A percentile compares a stretch with the other conserved stretches of the same genome.
Evolutionary conservation across 2,113 vertebrate genomes (phyloP).

Genomic region (Maccullochella peelii): DNA sequence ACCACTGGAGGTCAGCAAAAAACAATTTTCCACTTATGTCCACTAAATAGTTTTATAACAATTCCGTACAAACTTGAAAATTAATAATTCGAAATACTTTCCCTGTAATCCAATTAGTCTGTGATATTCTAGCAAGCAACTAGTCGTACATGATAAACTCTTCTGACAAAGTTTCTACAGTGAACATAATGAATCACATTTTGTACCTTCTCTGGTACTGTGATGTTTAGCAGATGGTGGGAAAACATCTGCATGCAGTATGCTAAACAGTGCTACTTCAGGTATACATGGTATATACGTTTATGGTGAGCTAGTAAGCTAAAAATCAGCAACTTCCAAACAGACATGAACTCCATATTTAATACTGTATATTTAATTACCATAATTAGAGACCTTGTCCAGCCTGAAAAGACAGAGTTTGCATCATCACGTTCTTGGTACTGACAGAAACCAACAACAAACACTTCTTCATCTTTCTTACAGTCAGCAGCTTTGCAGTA

Average conservation of each 20-base stretch:
- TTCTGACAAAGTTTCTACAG: background rate
- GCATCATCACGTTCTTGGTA: slow-evolving; percentile 11
- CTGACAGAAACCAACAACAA: slow-evolving; percentile 12
- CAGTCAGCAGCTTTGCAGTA: background rate
- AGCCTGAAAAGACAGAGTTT: background rate
- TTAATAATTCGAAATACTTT: background rate
- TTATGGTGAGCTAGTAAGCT: too few relatives aligned
- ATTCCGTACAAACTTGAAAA: background rate
- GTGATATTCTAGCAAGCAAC: background rate
- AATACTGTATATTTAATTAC: background rate
- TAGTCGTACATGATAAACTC: too few relatives aligned
- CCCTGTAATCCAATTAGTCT: background rate
- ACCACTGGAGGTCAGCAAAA: background rate
- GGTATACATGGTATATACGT: too few relatives aligned
- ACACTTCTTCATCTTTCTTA: slow-evolving; percentile 12
- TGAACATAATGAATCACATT: slow-evolving; percentile 3
- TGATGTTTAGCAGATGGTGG: slow-evolving; percentile 8
- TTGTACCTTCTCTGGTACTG: background rate
- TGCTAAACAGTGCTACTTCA: background rate
- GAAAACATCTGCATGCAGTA: background rate
- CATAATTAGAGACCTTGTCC: slow-evolving; percentile 3
- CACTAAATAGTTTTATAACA: background rate
- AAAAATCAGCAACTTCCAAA: background rate
- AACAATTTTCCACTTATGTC: background rate
- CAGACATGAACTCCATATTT: background rate